Evolutionary conservation across 1,140 invertebrate species (phyloP).

Genomic region (Phenacoccus solenopsis): DNA sequence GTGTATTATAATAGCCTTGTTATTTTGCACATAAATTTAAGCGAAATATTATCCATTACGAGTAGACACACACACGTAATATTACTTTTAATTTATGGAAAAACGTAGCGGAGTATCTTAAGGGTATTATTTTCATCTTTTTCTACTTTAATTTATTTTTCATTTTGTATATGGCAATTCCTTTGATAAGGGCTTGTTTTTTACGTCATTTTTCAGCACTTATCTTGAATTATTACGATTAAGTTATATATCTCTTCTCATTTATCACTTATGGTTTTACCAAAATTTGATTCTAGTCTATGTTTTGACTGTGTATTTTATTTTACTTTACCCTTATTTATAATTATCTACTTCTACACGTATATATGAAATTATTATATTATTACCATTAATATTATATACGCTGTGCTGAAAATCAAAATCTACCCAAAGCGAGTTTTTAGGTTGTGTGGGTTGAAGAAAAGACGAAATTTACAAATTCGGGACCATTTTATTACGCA

Average conservation of each 20-base stretch:
- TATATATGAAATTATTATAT: too few species aligned
- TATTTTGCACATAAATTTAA: too few species aligned
- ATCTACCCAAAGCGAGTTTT: not conserved
- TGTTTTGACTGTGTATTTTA: not conserved
- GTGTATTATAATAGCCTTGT: too few species aligned
- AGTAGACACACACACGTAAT: too few species aligned
- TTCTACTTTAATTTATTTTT: not conserved
- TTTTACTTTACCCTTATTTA: too few species aligned
- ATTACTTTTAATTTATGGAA: too few species aligned
- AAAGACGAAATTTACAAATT: not conserved
- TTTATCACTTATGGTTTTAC: not conserved
- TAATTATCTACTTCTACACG: too few species aligned
- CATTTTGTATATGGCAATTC: conserved; percentile 2
- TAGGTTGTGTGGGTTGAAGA: not conserved
- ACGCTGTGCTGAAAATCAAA: not conserved
- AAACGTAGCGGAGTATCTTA: too few species aligned
- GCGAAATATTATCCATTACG: too few species aligned
- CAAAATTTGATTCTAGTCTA: conserved; percentile 1
- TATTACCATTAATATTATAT: not conserved
- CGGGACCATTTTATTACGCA: not conserved
- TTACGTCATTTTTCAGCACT: not conserved
- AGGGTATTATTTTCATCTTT: not conserved
- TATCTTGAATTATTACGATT: not conserved
- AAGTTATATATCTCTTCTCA: not conserved
- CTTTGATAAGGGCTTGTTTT: not conserved